phyloP scores from a whole-genome alignment of 1,140 invertebrate species.

The Eriocheir sinensis region DNA sequence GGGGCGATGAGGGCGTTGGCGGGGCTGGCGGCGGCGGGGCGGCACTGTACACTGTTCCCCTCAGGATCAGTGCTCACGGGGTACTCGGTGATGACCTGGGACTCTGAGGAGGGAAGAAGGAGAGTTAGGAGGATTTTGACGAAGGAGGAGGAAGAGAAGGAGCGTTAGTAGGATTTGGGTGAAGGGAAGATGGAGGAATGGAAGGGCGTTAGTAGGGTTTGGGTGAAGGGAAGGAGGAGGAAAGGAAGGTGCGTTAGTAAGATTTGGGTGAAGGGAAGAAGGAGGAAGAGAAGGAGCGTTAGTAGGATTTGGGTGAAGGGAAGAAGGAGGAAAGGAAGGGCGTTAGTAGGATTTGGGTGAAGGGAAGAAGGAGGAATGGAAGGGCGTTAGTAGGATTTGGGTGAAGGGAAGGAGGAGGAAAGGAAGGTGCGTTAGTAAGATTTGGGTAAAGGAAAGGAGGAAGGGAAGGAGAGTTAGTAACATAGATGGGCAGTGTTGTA shows the following conservation, averaged over 20 bases:
- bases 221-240: no score
- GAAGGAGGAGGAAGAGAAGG: neutral
- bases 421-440: no score
- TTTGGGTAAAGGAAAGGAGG: neutral
- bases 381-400: no score
- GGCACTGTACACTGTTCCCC: slow-evolving; percentile 56
- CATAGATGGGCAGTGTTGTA: no score
- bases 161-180: neutral
- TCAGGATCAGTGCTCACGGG: slow-evolving; percentile 52
- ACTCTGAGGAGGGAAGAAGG: neutral
- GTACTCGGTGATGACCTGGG: slow-evolving; percentile 1
- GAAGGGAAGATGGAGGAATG: neutral
- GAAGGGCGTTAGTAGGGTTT: no score
- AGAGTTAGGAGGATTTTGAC: neutral
- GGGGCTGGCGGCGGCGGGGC: neutral
- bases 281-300: neutral
- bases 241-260: no score
- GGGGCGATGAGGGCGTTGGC: neutral
- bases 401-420: neutral
- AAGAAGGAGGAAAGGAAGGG: neutral
- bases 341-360: neutral
- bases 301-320: neutral
- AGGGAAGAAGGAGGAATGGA: neutral
- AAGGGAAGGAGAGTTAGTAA: neutral
- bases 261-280: neutral